Conservation (phyloP, 2,113 vertebrate genomes). For the Motacilla tschutschensis region DNA sequence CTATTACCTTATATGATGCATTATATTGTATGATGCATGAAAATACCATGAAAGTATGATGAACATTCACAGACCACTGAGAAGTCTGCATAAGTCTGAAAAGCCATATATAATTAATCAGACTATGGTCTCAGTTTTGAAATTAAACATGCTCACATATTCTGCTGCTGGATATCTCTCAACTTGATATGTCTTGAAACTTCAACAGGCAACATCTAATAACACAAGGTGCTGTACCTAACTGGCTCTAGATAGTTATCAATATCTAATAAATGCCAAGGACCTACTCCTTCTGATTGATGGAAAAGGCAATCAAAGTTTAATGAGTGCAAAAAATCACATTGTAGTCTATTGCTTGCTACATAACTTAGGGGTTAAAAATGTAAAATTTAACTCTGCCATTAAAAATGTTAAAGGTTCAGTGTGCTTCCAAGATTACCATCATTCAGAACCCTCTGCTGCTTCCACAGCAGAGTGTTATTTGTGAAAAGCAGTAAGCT, state of each 20-base stretch:
- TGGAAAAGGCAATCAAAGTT: constrained; percentile 48
- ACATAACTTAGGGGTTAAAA: constrained; percentile 28
- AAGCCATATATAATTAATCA: background rate
- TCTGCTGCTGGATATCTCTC: background rate
- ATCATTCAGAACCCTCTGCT: background rate
- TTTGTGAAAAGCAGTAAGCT: background rate
- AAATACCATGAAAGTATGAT: background rate
- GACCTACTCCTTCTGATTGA: background rate
- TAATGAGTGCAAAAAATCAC: constrained; percentile 40
- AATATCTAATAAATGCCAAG: constrained; percentile 36
- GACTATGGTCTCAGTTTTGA: background rate
- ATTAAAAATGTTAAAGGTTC: background rate
- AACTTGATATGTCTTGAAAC: background rate
- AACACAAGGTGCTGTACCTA: background rate
- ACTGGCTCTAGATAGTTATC: background rate
- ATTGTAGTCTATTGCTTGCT: constrained; percentile 9
- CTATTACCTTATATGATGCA: background rate
- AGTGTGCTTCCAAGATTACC: background rate
- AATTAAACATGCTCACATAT: background rate
- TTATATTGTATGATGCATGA: background rate
- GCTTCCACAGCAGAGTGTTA: background rate
- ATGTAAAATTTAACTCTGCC: constrained; percentile 34
- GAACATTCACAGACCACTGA: background rate
- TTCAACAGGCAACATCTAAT: background rate
- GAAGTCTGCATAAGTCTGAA: background rate